Percentiles rank a stretch among this genome's conserved stretches.
These are phyloP conservation scores for Epizoanthus ramosus DNA, from an alignment of 92 coral and sea anemone genomes.

Conservation along the genomic window DNA sequence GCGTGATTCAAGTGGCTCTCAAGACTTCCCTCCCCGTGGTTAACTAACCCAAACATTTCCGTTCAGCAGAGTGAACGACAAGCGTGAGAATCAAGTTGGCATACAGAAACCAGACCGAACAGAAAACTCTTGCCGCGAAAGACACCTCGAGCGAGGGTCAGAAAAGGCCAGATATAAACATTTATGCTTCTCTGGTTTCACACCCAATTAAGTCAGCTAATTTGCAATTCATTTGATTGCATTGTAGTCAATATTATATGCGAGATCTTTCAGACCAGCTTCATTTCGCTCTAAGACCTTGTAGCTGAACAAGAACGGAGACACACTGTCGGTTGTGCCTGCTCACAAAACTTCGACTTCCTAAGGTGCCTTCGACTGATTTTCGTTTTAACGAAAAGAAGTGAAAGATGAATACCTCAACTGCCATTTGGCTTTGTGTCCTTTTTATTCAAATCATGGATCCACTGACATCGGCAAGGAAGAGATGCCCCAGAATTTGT, in stretches of 20 bases:
- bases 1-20: conserved; percentile 22
- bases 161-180: neutral
- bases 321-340: too few relatives aligned
- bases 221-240: conserved; percentile 35
- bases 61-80: conserved; percentile 18
- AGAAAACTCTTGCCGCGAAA: neutral
- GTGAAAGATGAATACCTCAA: conserved; percentile 17
- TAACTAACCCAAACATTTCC: conserved; percentile 3
- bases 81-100: neutral
- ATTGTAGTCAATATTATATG: conserved; percentile 18
- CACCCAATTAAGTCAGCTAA: conserved; percentile 35
- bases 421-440: neutral
- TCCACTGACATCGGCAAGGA: conserved; percentile 1
- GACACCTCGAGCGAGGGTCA: conserved; percentile 32
- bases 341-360: too few relatives aligned
- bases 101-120: neutral
- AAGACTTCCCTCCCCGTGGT: conserved; percentile 13
- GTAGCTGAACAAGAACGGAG: too few relatives aligned
- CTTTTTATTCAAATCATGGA: conserved; percentile 3
- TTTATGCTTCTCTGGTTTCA: conserved; percentile 38
- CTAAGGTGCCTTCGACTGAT: too few relatives aligned
- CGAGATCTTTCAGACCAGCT: neutral
- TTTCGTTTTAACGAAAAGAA: too few relatives aligned
- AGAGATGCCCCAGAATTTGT: conserved; percentile 24
- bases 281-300: neutral